Conservation (phyloP, 2,113 vertebrate species). For the Gracilinanus agilis region DNA sequence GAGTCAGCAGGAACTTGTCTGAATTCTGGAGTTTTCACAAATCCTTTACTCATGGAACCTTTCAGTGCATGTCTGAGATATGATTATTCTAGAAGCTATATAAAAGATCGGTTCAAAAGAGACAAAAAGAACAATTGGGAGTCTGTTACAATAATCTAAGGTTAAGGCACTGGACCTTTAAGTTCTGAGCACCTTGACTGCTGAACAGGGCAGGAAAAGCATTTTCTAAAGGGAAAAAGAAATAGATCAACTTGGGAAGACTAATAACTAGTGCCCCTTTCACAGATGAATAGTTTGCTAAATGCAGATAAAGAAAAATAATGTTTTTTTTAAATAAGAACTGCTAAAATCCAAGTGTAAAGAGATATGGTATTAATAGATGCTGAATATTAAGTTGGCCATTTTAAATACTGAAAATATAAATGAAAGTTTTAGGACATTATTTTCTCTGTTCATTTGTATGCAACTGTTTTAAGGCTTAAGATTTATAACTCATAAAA, state of each 20-base stretch:
- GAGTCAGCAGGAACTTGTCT: neutral
- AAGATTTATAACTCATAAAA: neutral
- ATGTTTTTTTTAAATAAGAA: neutral
- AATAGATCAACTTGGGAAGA: neutral
- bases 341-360: neutral
- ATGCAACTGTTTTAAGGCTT: neutral
- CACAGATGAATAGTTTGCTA: neutral
- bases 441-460: neutral
- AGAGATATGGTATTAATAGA: neutral
- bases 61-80: neutral
- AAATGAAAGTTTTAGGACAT: neutral
- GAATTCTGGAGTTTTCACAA: neutral
- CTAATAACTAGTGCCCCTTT: neutral
- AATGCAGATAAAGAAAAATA: neutral
- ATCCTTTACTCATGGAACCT: neutral
- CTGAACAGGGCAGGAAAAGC: neutral
- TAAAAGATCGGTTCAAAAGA: neutral
- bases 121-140: neutral
- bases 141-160: neutral
- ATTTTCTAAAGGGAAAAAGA: neutral
- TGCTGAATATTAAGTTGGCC: neutral
- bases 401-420: neutral
- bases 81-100: neutral
- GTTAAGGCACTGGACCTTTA: neutral
- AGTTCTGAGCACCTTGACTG: neutral